phyloP scores from a whole-genome alignment of 2,888 invertebrate genomes.

The Unio delphinus region DNA sequence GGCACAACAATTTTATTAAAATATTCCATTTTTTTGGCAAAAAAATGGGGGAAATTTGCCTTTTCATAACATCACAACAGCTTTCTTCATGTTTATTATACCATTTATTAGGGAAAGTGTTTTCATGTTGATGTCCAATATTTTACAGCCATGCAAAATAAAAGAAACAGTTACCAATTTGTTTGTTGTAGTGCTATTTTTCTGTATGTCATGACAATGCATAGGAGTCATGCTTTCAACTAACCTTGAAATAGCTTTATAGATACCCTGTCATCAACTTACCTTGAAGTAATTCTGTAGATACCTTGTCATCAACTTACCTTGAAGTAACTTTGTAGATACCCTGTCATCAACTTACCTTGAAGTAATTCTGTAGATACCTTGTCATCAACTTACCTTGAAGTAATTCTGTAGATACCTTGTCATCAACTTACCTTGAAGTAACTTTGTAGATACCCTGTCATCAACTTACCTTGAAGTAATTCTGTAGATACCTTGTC shows the following conservation, averaged over 20 bases:
- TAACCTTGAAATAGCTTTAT: conserved; percentile 77
- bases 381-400: conserved; percentile 75
- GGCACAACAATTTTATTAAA: no score
- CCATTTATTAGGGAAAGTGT: no score
- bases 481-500: conserved; percentile 67
- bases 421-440: conserved; percentile 76
- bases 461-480: conserved; percentile 81
- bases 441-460: conserved; percentile 77
- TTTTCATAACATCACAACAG: no score
- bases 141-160: no score
- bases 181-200: no score
- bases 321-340: conserved; percentile 78
- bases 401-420: conserved; percentile 74
- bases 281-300: conserved; percentile 79
- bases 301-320: conserved; percentile 72
- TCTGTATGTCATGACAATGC: no score
- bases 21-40: no score
- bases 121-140: no score
- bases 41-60: no score
- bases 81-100: no score
- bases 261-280: conserved; percentile 32
- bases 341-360: conserved; percentile 81
- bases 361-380: conserved; percentile 75
- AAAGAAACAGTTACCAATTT: no score
- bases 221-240: conserved; percentile 54